Percentiles rank a stretch among this genome's conserved stretches.
phyloP scores from a whole-genome alignment of 1,140 invertebrate genomes.

The Diorhabda carinulata region DNA sequence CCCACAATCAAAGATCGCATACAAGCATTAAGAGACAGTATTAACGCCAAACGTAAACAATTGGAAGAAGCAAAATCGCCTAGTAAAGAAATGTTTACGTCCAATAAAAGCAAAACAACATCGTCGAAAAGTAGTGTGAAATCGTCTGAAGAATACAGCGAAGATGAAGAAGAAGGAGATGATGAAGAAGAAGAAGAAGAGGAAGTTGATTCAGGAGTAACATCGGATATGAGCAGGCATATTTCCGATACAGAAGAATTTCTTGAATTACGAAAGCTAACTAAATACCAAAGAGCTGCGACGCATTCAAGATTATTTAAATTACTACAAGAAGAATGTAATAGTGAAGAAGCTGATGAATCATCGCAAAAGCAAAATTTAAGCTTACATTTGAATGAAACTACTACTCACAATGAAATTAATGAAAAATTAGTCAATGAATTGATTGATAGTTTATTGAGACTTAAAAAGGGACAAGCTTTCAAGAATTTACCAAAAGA shows the following conservation, averaged over 20 bases:
- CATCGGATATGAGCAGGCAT: constrained; percentile 64
- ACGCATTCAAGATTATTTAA: constrained; percentile 69
- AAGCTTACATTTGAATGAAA: constrained; percentile 36
- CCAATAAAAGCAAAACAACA: constrained; percentile 29
- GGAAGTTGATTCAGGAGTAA: constrained; percentile 69
- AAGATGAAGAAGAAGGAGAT: neutral
- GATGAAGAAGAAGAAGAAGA: constrained; percentile 41
- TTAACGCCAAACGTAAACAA: constrained; percentile 31
- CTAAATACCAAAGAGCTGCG: constrained; percentile 62
- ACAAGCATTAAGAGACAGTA: constrained; percentile 37
- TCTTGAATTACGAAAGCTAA: constrained; percentile 54
- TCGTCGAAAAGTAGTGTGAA: constrained; percentile 42
- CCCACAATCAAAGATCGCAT: constrained; percentile 41
- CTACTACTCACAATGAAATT: constrained; percentile 38
- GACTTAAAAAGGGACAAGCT: constrained; percentile 51
- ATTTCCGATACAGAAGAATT: constrained; percentile 64
- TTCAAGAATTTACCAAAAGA: constrained; percentile 55
- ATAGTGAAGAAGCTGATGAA: constrained; percentile 44
- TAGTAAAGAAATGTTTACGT: constrained; percentile 39
- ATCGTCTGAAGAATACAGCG: constrained; percentile 38
- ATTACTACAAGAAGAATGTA: constrained; percentile 57
- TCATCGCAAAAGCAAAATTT: constrained; percentile 38
- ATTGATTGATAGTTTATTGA: constrained; percentile 54
- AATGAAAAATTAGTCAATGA: constrained; percentile 56
- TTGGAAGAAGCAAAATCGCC: constrained; percentile 40